Percentiles rank a stretch among this genome's conserved stretches.
These are phyloP conservation scores for Drosophila guanche DNA, from an alignment of 1,140 invertebrate genomes.

Conservation along the genomic window DNA sequence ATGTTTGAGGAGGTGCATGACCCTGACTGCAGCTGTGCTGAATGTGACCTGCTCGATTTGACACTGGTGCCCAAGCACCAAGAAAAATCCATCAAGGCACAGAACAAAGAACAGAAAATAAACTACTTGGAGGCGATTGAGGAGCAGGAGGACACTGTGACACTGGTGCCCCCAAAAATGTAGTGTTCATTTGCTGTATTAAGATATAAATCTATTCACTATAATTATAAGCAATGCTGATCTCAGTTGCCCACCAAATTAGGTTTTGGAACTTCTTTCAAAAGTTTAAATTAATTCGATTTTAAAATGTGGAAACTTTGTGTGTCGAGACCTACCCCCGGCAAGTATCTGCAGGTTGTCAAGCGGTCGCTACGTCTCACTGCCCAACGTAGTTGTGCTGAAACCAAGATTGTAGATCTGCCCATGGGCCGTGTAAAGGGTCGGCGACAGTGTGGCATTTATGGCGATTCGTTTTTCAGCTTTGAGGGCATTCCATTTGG, in stretches of 20 bases:
- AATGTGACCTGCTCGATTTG: constrained; percentile 6
- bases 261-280: constrained; percentile 5
- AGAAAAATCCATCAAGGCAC: too few species aligned
- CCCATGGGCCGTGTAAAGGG: constrained; percentile 66
- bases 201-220: too few species aligned
- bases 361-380: constrained; percentile 83
- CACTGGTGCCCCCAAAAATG: too few species aligned
- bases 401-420: constrained; percentile 49
- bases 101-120: too few species aligned
- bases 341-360: constrained; percentile 17
- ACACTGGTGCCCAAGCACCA: too few species aligned
- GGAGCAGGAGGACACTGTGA: too few species aligned
- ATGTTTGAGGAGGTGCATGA: constrained; percentile 34
- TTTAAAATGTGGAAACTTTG: constrained; percentile 64
- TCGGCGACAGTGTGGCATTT: constrained; percentile 39
- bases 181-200: too few species aligned
- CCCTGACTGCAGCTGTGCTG: constrained; percentile 29
- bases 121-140: too few species aligned
- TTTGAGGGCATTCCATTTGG: constrained; percentile 87
- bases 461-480: constrained; percentile 69
- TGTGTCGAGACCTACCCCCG: constrained; percentile 10
- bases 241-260: constrained; percentile 9
- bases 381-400: background rate
- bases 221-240: background rate
- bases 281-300: constrained; percentile 15